A percentile compares a stretch with the other conserved stretches of the same genome.
Evolutionary conservation across 2,797 vertebrate species (phyloP).

Genomic region (Cryptoprocta ferox): DNA sequence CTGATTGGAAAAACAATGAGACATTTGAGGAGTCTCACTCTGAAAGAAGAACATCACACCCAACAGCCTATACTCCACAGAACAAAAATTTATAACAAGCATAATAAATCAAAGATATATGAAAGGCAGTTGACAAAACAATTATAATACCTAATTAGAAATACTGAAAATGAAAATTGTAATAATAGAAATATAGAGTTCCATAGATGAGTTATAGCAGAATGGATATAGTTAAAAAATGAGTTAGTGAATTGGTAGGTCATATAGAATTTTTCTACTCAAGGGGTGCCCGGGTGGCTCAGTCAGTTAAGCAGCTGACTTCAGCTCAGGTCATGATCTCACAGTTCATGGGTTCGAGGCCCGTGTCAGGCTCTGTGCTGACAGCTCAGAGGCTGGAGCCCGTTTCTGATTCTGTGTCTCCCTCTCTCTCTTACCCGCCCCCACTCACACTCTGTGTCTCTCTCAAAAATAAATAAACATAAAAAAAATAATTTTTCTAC

Average conservation of each 20-base stretch:
- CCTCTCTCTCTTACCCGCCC: too few relatives aligned
- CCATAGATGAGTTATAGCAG: neutral
- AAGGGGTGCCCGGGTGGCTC: too few relatives aligned
- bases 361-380: too few relatives aligned
- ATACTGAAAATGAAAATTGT: neutral
- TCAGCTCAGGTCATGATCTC: too few relatives aligned
- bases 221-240: neutral
- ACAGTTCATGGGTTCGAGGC: too few relatives aligned
- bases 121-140: neutral
- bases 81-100: neutral
- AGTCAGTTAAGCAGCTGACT: too few relatives aligned
- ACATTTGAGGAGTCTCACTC: neutral
- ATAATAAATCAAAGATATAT: neutral
- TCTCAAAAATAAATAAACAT: too few relatives aligned
- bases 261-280: neutral
- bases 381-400: too few relatives aligned
- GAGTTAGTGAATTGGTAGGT: neutral
- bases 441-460: too few relatives aligned
- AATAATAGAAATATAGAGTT: neutral
- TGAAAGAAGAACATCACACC: neutral
- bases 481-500: neutral
- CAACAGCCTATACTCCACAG: neutral
- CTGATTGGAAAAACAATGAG: neutral
- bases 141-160: neutral
- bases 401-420: too few relatives aligned